Base-by-base conservation (phyloP, 2,113 vertebrate genomes). In the Pipra filicauda region DNA sequence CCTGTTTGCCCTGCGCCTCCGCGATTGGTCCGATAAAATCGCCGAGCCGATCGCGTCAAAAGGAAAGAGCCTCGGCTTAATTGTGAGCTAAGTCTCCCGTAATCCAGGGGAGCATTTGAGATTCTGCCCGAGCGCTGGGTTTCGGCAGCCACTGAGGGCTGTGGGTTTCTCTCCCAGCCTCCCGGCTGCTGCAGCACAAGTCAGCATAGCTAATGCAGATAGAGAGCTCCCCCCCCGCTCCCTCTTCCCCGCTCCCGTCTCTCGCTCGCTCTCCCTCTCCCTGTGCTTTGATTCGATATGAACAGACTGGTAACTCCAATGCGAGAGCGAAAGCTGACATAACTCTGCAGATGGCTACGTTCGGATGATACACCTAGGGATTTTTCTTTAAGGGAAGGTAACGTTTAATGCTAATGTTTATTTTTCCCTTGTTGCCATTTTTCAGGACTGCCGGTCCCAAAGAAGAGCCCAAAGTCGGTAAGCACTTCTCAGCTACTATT, bases 381-480 rank as follows among this genome's bases (percentile, higher is more conserved):
- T 98, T 98, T 97, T 92, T 93, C 72, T 85, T 69, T 61, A 39
- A 95, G 97, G 97, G 95, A 96, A 98, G 97, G 95, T 98, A 97
- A 97, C 74, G 81, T 96, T 98, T 96, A 74, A 91, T 91, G 96
- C 98, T 98, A 98, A 98, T 98, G 97, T 97, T 98, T 97, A 96
- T 98, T 96, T 97, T 91, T 94, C 96, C 98, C 95, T 97, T 99
- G 98, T 98, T 98, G 98, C 98, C 98, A 84, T 98, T 98, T 98
- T 97, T 95, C 98, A 99, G 99, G 99, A 98, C 98, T 99, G 98
- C 99, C 98, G 54, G 98, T 99, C 97, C 98, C 99, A 94, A 99
- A 99, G 98, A 99, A 99, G 98, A 99, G 99, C 98, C 99, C 99
- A 80, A 99, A 99, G 98, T 99, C 99, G 99, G 99, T 99, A 98